Evolutionary conservation across 2,797 vertebrate genomes (phyloP).

Genomic region (Synaphobranchus kaupii): DNA sequence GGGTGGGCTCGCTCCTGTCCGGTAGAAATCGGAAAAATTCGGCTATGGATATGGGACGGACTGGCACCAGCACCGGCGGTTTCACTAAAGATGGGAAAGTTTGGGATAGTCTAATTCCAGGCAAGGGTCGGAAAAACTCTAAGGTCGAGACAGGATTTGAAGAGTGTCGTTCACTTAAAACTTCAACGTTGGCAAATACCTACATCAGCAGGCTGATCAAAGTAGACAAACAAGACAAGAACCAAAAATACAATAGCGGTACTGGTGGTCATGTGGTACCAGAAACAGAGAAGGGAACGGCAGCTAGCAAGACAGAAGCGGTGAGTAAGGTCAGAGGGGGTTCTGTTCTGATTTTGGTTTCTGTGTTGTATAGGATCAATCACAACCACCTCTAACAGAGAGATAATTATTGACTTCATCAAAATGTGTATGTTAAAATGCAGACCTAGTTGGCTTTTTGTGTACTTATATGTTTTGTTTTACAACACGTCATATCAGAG

Average conservation of each 20-base stretch:
- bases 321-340: slow-evolving; percentile 58
- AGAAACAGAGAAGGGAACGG: slow-evolving; percentile 73
- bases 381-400: background rate
- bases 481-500: background rate
- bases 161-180: slow-evolving; percentile 70
- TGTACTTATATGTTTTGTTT: background rate
- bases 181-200: slow-evolving; percentile 75
- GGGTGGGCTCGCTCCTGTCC: slow-evolving; percentile 63
- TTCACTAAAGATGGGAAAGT: slow-evolving; percentile 69
- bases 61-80: slow-evolving; percentile 57
- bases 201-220: slow-evolving; percentile 96
- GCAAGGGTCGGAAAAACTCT: slow-evolving; percentile 86
- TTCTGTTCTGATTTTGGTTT: background rate
- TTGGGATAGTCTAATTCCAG: slow-evolving; percentile 78
- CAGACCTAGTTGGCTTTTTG: background rate
- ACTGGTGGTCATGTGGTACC: slow-evolving; percentile 62
- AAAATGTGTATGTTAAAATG: background rate
- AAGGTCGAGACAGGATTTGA: slow-evolving; percentile 69
- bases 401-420: background rate
- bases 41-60: slow-evolving; percentile 71
- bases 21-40: slow-evolving; percentile 89
- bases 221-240: slow-evolving; percentile 90
- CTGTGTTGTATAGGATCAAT: background rate
- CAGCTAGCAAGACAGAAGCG: slow-evolving; percentile 75
- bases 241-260: slow-evolving; percentile 63